These are phyloP conservation scores for Charanyca ferruginea DNA, from an alignment of 2,888 invertebrate species.

Conservation along the genomic window DNA sequence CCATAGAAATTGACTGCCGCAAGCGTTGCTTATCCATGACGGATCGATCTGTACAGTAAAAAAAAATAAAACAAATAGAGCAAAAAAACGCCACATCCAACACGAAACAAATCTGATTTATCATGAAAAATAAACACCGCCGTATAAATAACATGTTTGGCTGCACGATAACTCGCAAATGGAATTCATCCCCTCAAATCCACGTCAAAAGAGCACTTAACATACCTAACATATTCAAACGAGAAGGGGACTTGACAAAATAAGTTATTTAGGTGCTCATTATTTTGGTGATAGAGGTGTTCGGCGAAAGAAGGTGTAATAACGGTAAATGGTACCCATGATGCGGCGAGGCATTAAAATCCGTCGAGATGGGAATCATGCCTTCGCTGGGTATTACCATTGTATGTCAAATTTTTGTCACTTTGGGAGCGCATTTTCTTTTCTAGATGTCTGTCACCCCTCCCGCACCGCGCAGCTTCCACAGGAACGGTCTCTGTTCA, in stretches of 20 bases:
- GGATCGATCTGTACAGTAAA: no score
- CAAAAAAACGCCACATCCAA: conserved; percentile 21
- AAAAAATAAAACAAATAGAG: neutral
- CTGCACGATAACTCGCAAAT: conserved; percentile 61
- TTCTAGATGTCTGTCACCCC: no score
- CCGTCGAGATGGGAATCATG: conserved; percentile 75
- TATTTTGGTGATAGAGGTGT: conserved; percentile 82
- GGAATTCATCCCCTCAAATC: conserved; percentile 65
- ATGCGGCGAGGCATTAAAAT: conserved; percentile 80
- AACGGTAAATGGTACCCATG: conserved; percentile 84
- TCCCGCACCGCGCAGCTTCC: no score
- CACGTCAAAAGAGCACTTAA: conserved; percentile 62
- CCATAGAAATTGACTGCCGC: no score
- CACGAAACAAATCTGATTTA: conserved; percentile 26
- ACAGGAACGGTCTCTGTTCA: no score
- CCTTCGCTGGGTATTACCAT: conserved; percentile 61
- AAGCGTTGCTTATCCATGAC: no score
- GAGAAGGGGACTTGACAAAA: conserved; percentile 75
- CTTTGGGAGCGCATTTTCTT: neutral
- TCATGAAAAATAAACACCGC: conserved; percentile 43
- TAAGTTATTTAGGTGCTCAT: conserved; percentile 84
- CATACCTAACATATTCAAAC: conserved; percentile 69
- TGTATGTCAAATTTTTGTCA: conserved; percentile 51
- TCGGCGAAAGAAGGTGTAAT: conserved; percentile 79
- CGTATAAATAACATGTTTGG: conserved; percentile 58